Percentiles rank a stretch among this genome's conserved stretches.
These are phyloP conservation scores for Pipistrellus pygmaeus DNA, from an alignment of 2,797 vertebrate genomes.

Conservation along the genomic window DNA sequence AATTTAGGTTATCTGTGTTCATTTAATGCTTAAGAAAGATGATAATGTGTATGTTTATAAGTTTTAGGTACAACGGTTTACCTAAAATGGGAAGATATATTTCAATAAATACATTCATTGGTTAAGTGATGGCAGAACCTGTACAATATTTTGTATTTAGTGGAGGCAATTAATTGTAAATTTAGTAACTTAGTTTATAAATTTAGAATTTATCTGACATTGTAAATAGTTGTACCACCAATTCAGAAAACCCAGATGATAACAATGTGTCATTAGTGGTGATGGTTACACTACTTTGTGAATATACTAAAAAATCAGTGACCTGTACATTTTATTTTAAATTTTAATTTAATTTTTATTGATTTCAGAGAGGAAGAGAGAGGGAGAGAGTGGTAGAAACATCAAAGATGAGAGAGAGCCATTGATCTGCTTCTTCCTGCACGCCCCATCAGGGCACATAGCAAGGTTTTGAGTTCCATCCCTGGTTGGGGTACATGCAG, in stretches of 20 bases:
- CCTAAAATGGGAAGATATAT: slow-evolving; percentile 34
- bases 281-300: slow-evolving; percentile 17
- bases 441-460: neutral
- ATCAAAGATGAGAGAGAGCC: no score
- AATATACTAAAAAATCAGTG: slow-evolving; percentile 42
- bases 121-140: slow-evolving; percentile 41
- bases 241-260: slow-evolving; percentile 41
- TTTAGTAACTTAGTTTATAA: neutral
- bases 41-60: slow-evolving; percentile 18
- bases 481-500: neutral
- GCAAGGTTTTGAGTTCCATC: neutral
- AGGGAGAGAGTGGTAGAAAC: no score
- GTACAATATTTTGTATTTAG: neutral
- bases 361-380: no score
- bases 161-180: neutral
- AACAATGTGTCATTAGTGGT: slow-evolving; percentile 8
- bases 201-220: slow-evolving; percentile 43
- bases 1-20: slow-evolving; percentile 52
- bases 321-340: neutral
- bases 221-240: slow-evolving; percentile 40
- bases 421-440: no score
- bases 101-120: slow-evolving; percentile 55
- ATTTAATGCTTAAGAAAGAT: slow-evolving; percentile 32
- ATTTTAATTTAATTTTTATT: no score
- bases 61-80: slow-evolving; percentile 44